Evolutionary conservation across 2,888 invertebrate species (phyloP), one percentile per base, ranked within the genome.

Genomic region (Pristionchus arcanus): DNA sequence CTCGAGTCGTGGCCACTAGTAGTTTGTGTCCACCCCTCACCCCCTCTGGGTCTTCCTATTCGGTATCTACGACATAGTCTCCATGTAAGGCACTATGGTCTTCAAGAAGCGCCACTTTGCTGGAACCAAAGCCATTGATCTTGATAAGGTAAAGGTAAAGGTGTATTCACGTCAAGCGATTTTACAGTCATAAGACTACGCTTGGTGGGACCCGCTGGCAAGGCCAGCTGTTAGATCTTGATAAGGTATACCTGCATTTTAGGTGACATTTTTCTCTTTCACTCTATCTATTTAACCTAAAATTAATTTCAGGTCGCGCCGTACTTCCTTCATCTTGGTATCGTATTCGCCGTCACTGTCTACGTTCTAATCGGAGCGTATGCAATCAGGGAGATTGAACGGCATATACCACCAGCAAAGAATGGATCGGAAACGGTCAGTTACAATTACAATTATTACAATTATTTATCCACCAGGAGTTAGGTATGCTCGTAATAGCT

Each of bases 321-420:
- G 15, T 94, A 94, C 87, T 89, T 93, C n/a, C 92, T 94, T 37
- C 93, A 94, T 63, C 85, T 92, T 42, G 90, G 90, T 21, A 93
- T 94, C 91, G 92, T 93, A 16, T 71, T 91, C 37, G 92, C 91
- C 19, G 94, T 94, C 28, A 92, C 91, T 2, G 89, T 91, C 49
- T 94, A 94, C 88, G 93, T 94, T 11, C 55, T 94, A 11, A 89
- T 90, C 7, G 94, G 94, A 3, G 94, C 94, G 11, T 91, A 90
- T 15, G 91, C 92, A 21, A 94, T 94, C 63, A 89, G 94, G 53
- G 83, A 89, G 42, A 89, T 89, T 16, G 89, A 89, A 49, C 25
- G 81, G n/a, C 37, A 83, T 15, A 42, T n/a, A 13, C 89, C 89
- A 7, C 63, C 49, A 21, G 89, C 63, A 59, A n/a, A 25, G n/a